Base-by-base conservation (phyloP, 1,140 invertebrate genomes). In the Cydia splendana region DNA sequence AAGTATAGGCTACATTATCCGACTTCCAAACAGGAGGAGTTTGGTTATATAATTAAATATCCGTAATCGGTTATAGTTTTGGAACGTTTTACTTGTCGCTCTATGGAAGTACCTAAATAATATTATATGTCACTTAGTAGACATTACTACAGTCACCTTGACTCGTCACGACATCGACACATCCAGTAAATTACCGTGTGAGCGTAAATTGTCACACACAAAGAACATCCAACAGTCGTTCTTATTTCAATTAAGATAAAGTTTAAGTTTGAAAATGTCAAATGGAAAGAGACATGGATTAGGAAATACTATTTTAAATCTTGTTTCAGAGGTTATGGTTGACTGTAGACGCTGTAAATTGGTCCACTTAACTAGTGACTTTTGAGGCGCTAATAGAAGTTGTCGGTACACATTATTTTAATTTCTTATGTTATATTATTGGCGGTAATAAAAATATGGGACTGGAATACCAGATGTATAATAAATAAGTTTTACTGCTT, bases 81-180 rank as follows among this genome's bases (percentile, higher is more conserved):
- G 0, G 12, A 45, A 48, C 45, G 12, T 48, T 48, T 15, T 48
- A 15, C 42, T 45, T 45, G 12, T 48, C 13, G 13, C 42, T 48
- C 45, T 15, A 4, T 42, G 9, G 12, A 45, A 45, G 51, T 2
- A 34, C 34, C 34, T 34, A 34, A 3, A 30, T 53, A 67, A 24
- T 24, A n/a, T n/a, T 15, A 9, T 69, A 69, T 69, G 10, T 69
- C 30, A 69, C 65, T n/a, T 38, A 69, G 65, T 38, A 34, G 15
- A 69, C 65, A 69, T 69, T 69, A 30, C 15, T 69, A 18, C 24
- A 34, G 65, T 34, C 28, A 69, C 65, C 65, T 69, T 69, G 28
- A 38, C 65, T 69, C 30, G 65, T 69, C 30, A 38, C 30, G 15
- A 30, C 28, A 69, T 13, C 30, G 15, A 30, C 28, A 69, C 28